Base-by-base conservation (phyloP, 2,888 invertebrate species). In the Thecocarcelia acutangulata region DNA sequence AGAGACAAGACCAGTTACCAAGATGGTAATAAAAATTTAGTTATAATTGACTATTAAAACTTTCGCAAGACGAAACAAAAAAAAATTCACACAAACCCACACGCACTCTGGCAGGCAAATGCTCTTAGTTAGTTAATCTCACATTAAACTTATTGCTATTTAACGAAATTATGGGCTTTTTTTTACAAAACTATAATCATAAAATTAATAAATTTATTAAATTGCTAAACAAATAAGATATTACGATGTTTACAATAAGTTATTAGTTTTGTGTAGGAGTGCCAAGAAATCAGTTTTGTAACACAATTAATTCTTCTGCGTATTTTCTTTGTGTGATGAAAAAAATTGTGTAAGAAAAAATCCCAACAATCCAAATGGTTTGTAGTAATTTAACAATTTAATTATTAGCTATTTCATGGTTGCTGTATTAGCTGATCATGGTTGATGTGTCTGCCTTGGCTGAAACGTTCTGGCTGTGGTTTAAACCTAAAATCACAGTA, bases 1-100 rank as follows among this genome's bases (percentile, higher is more conserved):
- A 63, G 42, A 63, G 63, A 69, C 52, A 69, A 69, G 52, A 69
- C 76, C 46, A 61, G 52, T 66, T 78, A 72, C 50, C 12, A 59
- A 66, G 58, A 72, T 58, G 58, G 37, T 52, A 37, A 72, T 72
- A 78, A 72, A 72, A 72, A 52, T 46, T 50, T 15, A 40, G 15
- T 64, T 58, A 50, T 72, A 78, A 72, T 72, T 72, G 78, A 72
- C 78, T 52, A 72, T 78, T 70, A 52, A 66, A 19, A 66, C 17
- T 52, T 50, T 33, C 33, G 33, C 33, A 33, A 33, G 9, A 28
- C 3, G 11, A 4, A 8, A 46, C 15, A 15, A 24, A 56, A 40
- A 69, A 69, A 50, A 44, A n/a, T 19, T 52, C 50, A 42, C 15
- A 19, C 42, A 13, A 42, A 59, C 40, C 59, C 13, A 58, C 40